These are phyloP conservation scores for Musca vetustissima DNA, from an alignment of 1,140 invertebrate genomes.

Conservation along the genomic window DNA sequence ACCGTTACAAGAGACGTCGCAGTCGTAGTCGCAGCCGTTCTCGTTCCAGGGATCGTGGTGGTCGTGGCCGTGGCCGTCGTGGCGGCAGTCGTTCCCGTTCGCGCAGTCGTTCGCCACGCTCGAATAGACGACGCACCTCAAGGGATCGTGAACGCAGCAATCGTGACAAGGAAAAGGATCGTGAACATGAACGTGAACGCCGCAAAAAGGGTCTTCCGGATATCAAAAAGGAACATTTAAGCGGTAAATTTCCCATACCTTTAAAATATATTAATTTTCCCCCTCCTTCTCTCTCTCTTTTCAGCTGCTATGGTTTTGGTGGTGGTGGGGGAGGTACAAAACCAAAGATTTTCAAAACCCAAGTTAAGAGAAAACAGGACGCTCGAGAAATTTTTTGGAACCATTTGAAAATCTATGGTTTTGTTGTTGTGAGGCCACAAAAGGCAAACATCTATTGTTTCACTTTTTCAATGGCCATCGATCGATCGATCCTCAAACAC, in stretches of 20 bases:
- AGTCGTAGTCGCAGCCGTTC: conserved; percentile 59
- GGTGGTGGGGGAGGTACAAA: no score
- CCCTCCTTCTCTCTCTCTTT: no score
- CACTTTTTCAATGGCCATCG: no score
- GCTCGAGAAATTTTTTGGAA: no score
- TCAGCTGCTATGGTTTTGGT: no score
- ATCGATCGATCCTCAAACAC: no score
- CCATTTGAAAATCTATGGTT: no score
- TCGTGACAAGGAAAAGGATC: conserved; percentile 73
- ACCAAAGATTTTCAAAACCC: no score
- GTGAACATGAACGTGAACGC: conserved; percentile 76
- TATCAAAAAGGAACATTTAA: conserved; percentile 82
- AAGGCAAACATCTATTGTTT: no score
- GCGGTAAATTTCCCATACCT: conserved; percentile 60
- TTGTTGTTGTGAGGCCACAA: no score
- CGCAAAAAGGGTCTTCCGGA: conserved; percentile 86
- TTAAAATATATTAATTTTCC: no score
- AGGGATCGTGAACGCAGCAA: conserved; percentile 58
- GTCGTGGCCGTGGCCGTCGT: conserved; percentile 57
- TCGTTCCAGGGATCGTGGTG: conserved; percentile 55
- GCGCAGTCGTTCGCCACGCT: conserved; percentile 54
- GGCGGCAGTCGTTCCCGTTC: conserved; percentile 58
- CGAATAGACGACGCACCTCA: conserved; percentile 54
- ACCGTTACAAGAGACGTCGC: conserved; percentile 55
- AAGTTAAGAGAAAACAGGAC: no score